These are phyloP conservation scores for Myotis brandtii DNA, from an alignment of 2,113 vertebrate genomes.

Conservation along the genomic window DNA sequence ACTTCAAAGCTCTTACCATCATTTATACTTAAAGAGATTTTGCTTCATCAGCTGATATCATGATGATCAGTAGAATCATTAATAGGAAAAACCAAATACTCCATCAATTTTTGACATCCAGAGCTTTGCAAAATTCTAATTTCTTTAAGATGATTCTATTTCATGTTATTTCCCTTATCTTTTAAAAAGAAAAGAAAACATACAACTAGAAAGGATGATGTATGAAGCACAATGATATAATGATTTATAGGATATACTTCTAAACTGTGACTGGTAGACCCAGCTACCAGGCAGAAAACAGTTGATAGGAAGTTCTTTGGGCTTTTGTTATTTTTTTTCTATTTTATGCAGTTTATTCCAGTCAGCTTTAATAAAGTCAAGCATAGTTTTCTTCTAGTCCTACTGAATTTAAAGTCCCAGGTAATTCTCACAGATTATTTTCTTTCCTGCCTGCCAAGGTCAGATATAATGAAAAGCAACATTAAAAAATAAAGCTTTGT, in stretches of 20 bases:
- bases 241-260: conserved; percentile 5
- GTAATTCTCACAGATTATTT: not conserved
- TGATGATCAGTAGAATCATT: conserved; percentile 46
- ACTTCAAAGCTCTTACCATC: conserved; percentile 30
- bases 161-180: conserved; percentile 37
- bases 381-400: not conserved
- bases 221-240: conserved; percentile 20
- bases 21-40: conserved; percentile 61
- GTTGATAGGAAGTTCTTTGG: not conserved
- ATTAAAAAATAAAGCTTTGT: not conserved
- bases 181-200: conserved; percentile 14
- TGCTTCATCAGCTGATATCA: conserved; percentile 48
- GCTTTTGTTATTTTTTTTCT: not conserved
- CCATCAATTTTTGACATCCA: not conserved
- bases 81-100: conserved; percentile 38
- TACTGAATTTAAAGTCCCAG: not conserved
- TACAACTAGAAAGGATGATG: not conserved
- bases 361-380: not conserved
- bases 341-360: not conserved
- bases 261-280: not conserved
- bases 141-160: conserved; percentile 35
- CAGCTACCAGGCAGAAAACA: not conserved
- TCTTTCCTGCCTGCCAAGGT: not conserved
- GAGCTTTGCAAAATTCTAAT: conserved; percentile 35
- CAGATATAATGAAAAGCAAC: not conserved